A percentile compares a stretch with the other conserved stretches of the same genome.
These are phyloP conservation scores for Sinocyclocheilus rhinocerous DNA, from an alignment of 2,113 vertebrate genomes.

Conservation along the genomic window DNA sequence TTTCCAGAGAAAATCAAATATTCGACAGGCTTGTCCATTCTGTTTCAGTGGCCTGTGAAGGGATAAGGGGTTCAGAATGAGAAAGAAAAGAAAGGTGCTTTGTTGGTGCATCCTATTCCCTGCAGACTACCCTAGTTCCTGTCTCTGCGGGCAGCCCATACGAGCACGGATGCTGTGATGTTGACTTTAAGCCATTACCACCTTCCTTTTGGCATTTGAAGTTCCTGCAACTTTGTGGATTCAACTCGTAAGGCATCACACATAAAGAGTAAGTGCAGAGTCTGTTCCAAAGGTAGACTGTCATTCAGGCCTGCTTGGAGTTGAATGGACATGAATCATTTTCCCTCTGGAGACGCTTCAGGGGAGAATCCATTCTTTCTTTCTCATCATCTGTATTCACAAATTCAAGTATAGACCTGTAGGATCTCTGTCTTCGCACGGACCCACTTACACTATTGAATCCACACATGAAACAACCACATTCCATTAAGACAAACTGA, in stretches of 20 bases:
- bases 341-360: neutral
- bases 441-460: too few species aligned
- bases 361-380: constrained; percentile 24
- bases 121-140: constrained; percentile 22
- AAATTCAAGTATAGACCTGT: neutral
- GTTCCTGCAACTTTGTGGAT: constrained; percentile 35
- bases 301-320: neutral
- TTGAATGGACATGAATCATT: constrained; percentile 8
- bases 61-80: constrained; percentile 34
- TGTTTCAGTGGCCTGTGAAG: constrained; percentile 17
- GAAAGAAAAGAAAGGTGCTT: constrained; percentile 38
- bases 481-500: too few species aligned
- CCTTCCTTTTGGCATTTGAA: constrained; percentile 13
- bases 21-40: constrained; percentile 20
- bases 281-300: constrained; percentile 11
- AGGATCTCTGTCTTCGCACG: too few species aligned
- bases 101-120: constrained; percentile 47
- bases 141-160: constrained; percentile 2
- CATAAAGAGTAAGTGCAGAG: neutral
- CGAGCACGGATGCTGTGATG: neutral
- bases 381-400: neutral
- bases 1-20: constrained; percentile 31
- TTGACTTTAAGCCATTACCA: constrained; percentile 27
- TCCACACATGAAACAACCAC: too few species aligned
- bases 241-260: neutral